Evolutionary conservation across 2,797 vertebrate species (phyloP), one percentile per base, ranked within the genome.

Genomic region (Sebastiscus albofasciatus): DNA sequence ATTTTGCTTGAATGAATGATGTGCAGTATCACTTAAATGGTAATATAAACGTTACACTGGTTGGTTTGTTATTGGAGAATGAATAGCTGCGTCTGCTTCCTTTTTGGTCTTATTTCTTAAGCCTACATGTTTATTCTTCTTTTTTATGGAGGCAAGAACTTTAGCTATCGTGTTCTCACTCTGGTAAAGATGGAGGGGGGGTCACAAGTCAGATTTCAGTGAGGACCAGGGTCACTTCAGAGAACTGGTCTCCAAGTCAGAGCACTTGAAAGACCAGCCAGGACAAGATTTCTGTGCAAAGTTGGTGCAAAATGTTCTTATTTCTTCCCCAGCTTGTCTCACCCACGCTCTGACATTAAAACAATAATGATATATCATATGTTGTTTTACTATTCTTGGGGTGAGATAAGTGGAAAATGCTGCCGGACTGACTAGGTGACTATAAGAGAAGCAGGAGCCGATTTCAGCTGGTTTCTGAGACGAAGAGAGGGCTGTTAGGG

Each of bases 61-160:
- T 72, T 59, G 72, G 79, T 89, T 90, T 89, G 72, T 84, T 88
- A 8, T 78, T 84, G 31, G 42, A 77, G 55, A 27, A 76, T 33
- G 14, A 79, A 75, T 82, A 61, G 14, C 22, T 52, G 54, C n/a
- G 27, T 72, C 74, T 59, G 72, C 72, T 82, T 87, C 77, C 77
- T 82, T 85, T 82, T 76, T 62, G 54, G 85, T 61, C 20, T 70
- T 14, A 60, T 75, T 72, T 72, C 10, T 70, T 24, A 13, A 31
- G 12, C 36, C 11, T 34, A 3, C 10, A 56, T 5, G 6, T 65
- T 29, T 27, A 20, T 68, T 22, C 7, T 77, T 68, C 70, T 46
- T 59, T 61, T 52, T 72, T 9, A 34, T 26, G 10, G 56, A 31
- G 11, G 39, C 52, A 77, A 22, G 36, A 42, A 42, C 61, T 54